Evolutionary conservation across 2,888 invertebrate species (phyloP).

Genomic region (Idaea dimidiata): DNA sequence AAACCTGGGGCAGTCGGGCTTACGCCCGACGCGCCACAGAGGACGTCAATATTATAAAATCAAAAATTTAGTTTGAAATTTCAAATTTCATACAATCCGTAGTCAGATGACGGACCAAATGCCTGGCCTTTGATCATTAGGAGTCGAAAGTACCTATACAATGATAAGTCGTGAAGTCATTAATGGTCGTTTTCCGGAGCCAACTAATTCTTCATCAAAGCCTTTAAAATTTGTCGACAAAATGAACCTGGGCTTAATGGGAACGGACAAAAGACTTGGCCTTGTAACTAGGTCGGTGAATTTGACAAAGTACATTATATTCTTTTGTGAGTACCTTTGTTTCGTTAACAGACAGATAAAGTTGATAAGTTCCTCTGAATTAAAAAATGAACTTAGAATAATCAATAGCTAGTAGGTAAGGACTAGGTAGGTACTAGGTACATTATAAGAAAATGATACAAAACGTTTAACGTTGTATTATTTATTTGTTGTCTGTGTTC

Average conservation of each 20-base stretch:
- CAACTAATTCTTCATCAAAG: neutral
- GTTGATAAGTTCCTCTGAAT: no score
- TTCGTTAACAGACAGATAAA: no score
- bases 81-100: no score
- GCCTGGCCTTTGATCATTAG: neutral
- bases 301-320: neutral
- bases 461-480: conserved; percentile 72
- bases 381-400: no score
- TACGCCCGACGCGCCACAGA: no score
- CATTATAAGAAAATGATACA: conserved; percentile 45
- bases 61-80: no score
- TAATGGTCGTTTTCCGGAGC: neutral
- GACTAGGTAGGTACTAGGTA: neutral
- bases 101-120: neutral
- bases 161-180: neutral
- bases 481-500: conserved; percentile 75
- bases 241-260: neutral
- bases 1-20: no score
- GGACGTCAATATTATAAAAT: no score
- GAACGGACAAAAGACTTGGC: neutral
- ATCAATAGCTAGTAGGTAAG: neutral
- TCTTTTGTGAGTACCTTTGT: no score
- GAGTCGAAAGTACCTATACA: neutral
- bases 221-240: neutral
- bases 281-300: conserved; percentile 9